Percentiles rank a stretch among this genome's conserved stretches.
phyloP scores from a whole-genome alignment of 2,797 vertebrate species.

The Pipistrellus pygmaeus region DNA sequence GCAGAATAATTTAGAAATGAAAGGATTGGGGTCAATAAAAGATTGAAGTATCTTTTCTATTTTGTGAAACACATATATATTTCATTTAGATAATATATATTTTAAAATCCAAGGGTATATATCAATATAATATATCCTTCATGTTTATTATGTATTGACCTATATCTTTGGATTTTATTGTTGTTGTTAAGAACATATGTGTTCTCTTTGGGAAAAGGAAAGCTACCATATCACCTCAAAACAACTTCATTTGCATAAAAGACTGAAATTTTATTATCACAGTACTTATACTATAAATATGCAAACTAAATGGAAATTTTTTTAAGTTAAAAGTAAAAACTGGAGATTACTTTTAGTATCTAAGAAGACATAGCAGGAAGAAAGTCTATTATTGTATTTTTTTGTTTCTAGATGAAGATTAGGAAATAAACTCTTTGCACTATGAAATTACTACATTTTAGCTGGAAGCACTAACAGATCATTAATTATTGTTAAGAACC shows the following conservation, averaged over 20 bases:
- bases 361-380: constrained; percentile 22
- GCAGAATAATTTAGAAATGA: constrained; percentile 37
- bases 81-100: constrained; percentile 42
- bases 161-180: background rate
- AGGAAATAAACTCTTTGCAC: constrained; percentile 60
- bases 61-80: constrained; percentile 18
- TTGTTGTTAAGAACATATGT: background rate
- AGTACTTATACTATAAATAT: background rate
- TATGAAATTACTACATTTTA: constrained; percentile 44
- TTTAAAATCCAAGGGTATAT: background rate
- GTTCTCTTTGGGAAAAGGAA: constrained; percentile 30
- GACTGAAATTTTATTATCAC: constrained; percentile 30
- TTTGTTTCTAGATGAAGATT: constrained; percentile 42
- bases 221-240: background rate
- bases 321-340: constrained; percentile 58
- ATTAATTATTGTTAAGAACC: constrained; percentile 44
- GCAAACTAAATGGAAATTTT: constrained; percentile 28
- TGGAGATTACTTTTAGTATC: constrained; percentile 18
- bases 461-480: background rate
- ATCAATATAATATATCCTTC: background rate
- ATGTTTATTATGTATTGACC: constrained; percentile 36
- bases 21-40: background rate
- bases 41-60: background rate
- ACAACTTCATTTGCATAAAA: constrained; percentile 41
- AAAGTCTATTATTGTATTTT: background rate